phyloP scores from a whole-genome alignment of 2,113 vertebrate genomes.

The Chaetodon trifascialis region DNA sequence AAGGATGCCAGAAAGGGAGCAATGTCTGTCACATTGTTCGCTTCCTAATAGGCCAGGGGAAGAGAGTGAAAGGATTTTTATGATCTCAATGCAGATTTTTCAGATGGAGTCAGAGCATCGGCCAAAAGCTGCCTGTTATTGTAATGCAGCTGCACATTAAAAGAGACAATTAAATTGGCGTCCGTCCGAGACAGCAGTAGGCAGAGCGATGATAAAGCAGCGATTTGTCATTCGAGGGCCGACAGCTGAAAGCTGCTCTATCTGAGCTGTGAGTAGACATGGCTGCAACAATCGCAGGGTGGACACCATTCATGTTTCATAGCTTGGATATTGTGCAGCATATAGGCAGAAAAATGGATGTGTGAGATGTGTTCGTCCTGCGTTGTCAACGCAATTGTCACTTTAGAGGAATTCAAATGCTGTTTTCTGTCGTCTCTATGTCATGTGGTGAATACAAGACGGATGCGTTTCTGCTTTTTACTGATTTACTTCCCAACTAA shows the following conservation, averaged over 20 bases:
- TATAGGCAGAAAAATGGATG: constrained; percentile 11
- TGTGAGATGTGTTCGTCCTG: background rate
- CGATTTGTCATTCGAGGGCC: constrained; percentile 8
- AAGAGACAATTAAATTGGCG: constrained; percentile 51
- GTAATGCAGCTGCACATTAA: constrained; percentile 33
- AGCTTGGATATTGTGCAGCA: constrained; percentile 11
- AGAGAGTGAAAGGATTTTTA: constrained; percentile 19
- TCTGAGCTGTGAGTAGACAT: constrained; percentile 49
- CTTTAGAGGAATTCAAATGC: constrained; percentile 20
- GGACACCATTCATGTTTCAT: constrained; percentile 55
- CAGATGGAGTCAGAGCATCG: background rate
- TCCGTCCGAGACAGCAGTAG: constrained; percentile 16
- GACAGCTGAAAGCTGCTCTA: constrained; percentile 48
- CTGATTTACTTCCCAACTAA: background rate
- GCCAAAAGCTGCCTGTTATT: constrained; percentile 27
- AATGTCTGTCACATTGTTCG: constrained; percentile 1
- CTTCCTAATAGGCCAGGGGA: background rate
- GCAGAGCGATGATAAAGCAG: constrained; percentile 45
- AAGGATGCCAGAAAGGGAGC: background rate
- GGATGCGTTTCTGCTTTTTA: background rate
- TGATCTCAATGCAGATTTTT: constrained; percentile 35
- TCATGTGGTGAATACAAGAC: background rate
- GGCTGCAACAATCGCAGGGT: constrained; percentile 30
- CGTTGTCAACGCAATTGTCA: constrained; percentile 4
- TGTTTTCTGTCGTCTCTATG: constrained; percentile 10